Base-by-base conservation (phyloP, 2,797 vertebrate species). In the Onychomys torridus region DNA sequence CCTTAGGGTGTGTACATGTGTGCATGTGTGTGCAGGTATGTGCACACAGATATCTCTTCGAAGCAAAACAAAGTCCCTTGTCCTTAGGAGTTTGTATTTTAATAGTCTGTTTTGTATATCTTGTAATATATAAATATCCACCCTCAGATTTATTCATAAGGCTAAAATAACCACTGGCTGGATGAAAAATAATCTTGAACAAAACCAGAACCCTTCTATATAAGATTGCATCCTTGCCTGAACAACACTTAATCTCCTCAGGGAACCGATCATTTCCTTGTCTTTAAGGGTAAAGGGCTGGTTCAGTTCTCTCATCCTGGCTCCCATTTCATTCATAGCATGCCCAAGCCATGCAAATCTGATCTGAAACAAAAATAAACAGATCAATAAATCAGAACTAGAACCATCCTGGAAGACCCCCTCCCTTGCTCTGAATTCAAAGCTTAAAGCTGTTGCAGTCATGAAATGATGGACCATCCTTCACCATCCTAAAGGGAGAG, bases 361-460 rank as follows among this genome's bases (percentile, higher is more conserved):
- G 19, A 69, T 57, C 17, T 1, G 5, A 55, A 37, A 37, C 32
- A 55, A 37, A 55, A 55, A 21, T 34, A 78, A 29, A 57, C 16
- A 52, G 32, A 49, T n/a, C 46, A 23, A 91, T 34, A 57, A 40
- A 25, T 83, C 25, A 27, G 25, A 82, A 40, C 55, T 43, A 29
- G 34, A 67, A 5, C 34, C 73, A 67, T 49, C 90, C 86, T 81
- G 49, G 61, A 34, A 59, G 6, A 40, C 14, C 59, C 40, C 76
- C 37, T 92, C 23, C 87, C 37, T 79, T 63, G 32, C 65, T 93
- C 52, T 85, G 55, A 92, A 88, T 75, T 85, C 40, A 89, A 92
- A 90, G 8, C 34, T 69, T 55, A 21, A 77, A 52, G 77, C 23
- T 52, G 0, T 23, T 61, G 11, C 73, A 32, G 90, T 21, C 32